Conservation (phyloP, 2,888 invertebrate genomes). For the Abscondita cerata region DNA sequence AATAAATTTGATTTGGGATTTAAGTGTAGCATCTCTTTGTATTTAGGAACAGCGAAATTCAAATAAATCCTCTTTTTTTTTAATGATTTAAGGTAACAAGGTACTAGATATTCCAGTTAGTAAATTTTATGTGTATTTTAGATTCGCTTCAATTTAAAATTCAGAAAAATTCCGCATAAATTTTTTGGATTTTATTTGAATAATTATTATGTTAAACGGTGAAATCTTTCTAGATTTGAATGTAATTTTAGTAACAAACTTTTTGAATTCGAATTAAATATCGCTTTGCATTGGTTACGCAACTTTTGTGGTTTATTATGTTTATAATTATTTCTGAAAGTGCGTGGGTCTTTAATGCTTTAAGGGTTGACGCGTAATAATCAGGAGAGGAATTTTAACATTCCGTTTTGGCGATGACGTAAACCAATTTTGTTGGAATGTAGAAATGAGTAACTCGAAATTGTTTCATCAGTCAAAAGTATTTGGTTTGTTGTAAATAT, state of each 20-base stretch:
- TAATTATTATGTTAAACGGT: constrained; percentile 31
- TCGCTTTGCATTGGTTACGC: too few relatives aligned
- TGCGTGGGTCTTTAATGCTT: not conserved
- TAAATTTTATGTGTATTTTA: constrained; percentile 29
- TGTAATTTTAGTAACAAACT: constrained; percentile 23
- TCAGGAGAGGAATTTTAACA: not conserved
- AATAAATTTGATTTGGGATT: constrained; percentile 1
- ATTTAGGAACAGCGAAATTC: constrained; percentile 11
- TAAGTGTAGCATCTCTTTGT: not conserved
- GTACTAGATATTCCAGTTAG: constrained; percentile 25
- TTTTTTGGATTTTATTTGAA: constrained; percentile 30
- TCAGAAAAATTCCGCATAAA: constrained; percentile 25
- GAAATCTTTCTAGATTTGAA: constrained; percentile 29
- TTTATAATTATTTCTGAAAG: too few relatives aligned
- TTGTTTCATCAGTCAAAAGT: not conserved
- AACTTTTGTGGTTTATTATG: too few relatives aligned
- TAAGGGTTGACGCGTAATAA: not conserved
- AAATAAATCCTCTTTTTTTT: constrained; percentile 23
- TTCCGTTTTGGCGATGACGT: not conserved
- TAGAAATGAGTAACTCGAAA: not conserved
- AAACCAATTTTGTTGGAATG: not conserved
- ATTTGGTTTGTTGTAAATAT: not conserved
- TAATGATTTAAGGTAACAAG: constrained; percentile 25
- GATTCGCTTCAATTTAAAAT: constrained; percentile 18
- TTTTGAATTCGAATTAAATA: not conserved